phyloP scores from a whole-genome alignment of 2,113 vertebrate species.

The Lamprologus lemairii region DNA sequence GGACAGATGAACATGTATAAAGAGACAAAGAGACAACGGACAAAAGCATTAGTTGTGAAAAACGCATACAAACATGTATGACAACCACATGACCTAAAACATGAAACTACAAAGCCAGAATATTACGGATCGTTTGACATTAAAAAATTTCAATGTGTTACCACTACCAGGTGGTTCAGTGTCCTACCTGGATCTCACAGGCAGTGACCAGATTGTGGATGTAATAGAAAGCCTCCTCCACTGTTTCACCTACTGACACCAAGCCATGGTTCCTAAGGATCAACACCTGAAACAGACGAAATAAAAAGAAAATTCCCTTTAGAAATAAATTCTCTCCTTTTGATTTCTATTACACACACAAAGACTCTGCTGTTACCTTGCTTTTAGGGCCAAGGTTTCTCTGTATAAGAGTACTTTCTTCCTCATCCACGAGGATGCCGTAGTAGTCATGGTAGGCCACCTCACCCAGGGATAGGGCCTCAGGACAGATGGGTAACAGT shows the following conservation, averaged over 20 bases:
- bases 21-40: slow-evolving; percentile 11
- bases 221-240: slow-evolving; percentile 96
- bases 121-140: neutral
- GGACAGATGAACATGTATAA: neutral
- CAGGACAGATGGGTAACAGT: slow-evolving; percentile 91
- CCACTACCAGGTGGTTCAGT: neutral
- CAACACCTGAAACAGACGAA: slow-evolving; percentile 74
- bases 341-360: neutral
- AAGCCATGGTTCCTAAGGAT: slow-evolving; percentile 95
- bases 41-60: slow-evolving; percentile 16
- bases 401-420: slow-evolving; percentile 86
- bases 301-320: neutral
- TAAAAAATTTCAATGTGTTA: neutral
- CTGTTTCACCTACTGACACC: slow-evolving; percentile 87
- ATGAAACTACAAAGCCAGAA: neutral
- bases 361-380: slow-evolving; percentile 75
- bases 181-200: slow-evolving; percentile 93
- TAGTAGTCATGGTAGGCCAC: slow-evolving; percentile 95
- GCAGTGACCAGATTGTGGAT: slow-evolving; percentile 92
- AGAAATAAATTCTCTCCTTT: neutral
- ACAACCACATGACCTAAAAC: neutral
- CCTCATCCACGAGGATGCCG: slow-evolving; percentile 89
- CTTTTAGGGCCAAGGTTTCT: slow-evolving; percentile 90
- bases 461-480: slow-evolving; percentile 88
- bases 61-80: neutral